Conservation (phyloP, 2,888 invertebrate species). For the Lathronympha strigana region DNA sequence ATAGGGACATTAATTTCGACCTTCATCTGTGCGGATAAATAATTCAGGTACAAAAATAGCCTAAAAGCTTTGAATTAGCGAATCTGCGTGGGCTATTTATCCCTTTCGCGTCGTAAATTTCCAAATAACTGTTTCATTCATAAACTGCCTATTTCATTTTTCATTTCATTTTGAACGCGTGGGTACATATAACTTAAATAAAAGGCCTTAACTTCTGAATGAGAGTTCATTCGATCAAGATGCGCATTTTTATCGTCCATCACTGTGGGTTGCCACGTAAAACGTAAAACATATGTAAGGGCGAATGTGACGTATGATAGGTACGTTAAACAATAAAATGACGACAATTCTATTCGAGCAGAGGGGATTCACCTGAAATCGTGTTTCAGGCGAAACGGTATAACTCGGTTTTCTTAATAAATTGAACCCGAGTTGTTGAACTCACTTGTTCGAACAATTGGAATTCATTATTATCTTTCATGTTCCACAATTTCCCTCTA, state of each 20-base stretch:
- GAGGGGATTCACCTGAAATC: slow-evolving; percentile 22
- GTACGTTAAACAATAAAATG: too few relatives aligned
- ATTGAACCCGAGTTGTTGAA: slow-evolving; percentile 25
- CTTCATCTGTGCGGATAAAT: not conserved
- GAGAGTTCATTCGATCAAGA: too few relatives aligned
- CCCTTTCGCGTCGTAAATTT: slow-evolving; percentile 23
- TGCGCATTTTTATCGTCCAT: too few relatives aligned
- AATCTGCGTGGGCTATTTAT: slow-evolving; percentile 24
- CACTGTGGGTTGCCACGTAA: too few relatives aligned
- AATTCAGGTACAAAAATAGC: not conserved
- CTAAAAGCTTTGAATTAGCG: slow-evolving; percentile 2
- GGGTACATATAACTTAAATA: slow-evolving; percentile 20
- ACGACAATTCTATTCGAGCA: too few relatives aligned
- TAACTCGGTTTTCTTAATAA: slow-evolving; percentile 37
- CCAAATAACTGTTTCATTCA: slow-evolving; percentile 7
- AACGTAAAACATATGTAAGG: too few relatives aligned
- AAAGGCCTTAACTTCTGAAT: slow-evolving; percentile 29
- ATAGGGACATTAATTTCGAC: too few relatives aligned
- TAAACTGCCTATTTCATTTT: not conserved
- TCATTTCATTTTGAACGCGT: too few relatives aligned
- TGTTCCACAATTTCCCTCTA: not conserved
- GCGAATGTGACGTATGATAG: too few relatives aligned
- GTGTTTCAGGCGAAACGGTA: slow-evolving; percentile 27
- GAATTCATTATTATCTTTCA: not conserved
- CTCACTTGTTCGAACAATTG: slow-evolving; percentile 19